phyloP scores from a whole-genome alignment of 2,888 invertebrate species.

The Parnassius mnemosyne region DNA sequence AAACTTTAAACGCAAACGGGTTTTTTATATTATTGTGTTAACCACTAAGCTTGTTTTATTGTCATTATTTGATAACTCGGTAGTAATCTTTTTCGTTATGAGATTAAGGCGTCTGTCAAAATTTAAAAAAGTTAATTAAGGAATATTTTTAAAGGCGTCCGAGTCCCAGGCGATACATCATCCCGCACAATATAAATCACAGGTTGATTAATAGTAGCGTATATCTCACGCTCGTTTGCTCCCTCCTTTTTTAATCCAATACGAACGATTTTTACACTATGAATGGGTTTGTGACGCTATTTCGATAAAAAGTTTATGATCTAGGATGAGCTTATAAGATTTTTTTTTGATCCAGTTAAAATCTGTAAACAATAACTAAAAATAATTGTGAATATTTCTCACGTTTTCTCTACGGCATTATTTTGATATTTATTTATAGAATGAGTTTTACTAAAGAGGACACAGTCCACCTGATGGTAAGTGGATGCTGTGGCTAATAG shows the following conservation, averaged over 20 bases:
- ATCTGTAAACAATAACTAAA: too few relatives aligned
- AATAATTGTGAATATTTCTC: too few relatives aligned
- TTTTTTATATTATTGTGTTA: too few relatives aligned
- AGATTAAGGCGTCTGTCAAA: constrained; percentile 74
- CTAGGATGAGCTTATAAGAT: neutral
- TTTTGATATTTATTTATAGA: too few relatives aligned
- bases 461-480: too few relatives aligned
- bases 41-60: constrained; percentile 24
- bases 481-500: too few relatives aligned
- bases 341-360: too few relatives aligned
- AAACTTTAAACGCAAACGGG: too few relatives aligned
- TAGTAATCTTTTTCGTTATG: constrained; percentile 32
- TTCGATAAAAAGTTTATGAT: neutral
- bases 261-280: constrained; percentile 78
- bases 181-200: constrained; percentile 75
- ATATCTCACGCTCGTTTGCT: constrained; percentile 73
- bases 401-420: too few relatives aligned
- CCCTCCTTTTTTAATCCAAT: constrained; percentile 77
- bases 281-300: constrained; percentile 51
- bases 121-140: constrained; percentile 78
- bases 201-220: constrained; percentile 74
- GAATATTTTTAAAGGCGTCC: constrained; percentile 65
- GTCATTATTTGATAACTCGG: constrained; percentile 22
- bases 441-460: too few relatives aligned
- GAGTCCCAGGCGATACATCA: constrained; percentile 68